A percentile compares a stretch with the other conserved stretches of the same genome.
Evolutionary conservation across 2,113 vertebrate species (phyloP).

Genomic region (Dinomys branickii): DNA sequence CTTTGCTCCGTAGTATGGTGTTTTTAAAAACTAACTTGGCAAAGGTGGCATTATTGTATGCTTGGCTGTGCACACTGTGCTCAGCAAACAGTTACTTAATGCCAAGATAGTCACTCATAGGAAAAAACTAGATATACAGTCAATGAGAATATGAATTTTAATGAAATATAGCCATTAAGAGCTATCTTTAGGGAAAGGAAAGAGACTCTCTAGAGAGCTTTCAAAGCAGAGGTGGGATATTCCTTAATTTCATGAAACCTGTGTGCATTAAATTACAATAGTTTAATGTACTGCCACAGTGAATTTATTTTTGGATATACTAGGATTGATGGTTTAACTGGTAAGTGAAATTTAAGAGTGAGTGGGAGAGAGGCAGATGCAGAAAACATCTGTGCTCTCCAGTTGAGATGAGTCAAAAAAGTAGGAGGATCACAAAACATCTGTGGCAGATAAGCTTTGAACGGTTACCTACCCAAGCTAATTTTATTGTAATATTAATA

Average conservation of each 20-base stretch:
- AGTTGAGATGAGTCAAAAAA: conserved; percentile 15
- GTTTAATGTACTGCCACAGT: neutral
- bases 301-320: conserved; percentile 46
- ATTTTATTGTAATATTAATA: conserved; percentile 38
- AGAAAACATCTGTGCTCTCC: conserved; percentile 61
- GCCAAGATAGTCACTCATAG: neutral
- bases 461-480: neutral
- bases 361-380: conserved; percentile 43
- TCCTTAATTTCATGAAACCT: neutral
- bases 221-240: neutral
- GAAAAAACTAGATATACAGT: conserved; percentile 27
- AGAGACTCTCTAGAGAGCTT: neutral
- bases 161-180: neutral
- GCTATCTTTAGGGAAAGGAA: neutral
- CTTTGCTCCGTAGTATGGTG: neutral
- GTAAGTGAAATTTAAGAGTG: conserved; percentile 52
- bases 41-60: neutral
- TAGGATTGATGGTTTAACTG: conserved; percentile 44
- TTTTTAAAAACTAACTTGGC: neutral
- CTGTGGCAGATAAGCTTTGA: conserved; percentile 4
- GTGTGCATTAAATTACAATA: neutral
- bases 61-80: neutral
- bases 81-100: conserved; percentile 32
- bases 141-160: neutral
- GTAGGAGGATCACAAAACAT: neutral